phyloP scores from a whole-genome alignment of 2,888 invertebrate genomes.

The Timandra comae region DNA sequence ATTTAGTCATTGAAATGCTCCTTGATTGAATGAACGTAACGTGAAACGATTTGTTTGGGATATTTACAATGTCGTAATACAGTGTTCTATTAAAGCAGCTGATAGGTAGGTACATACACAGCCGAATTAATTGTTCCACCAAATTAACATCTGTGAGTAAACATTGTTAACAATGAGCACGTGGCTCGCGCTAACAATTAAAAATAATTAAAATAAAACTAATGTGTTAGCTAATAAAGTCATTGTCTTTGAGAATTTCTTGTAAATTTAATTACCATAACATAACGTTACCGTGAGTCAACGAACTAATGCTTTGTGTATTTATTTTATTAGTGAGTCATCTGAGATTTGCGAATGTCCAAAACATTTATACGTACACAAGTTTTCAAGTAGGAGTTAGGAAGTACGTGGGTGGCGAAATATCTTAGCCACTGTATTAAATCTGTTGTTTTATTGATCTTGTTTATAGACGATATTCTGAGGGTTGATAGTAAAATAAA shows the following conservation, averaged over 20 bases:
- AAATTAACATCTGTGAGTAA: not conserved
- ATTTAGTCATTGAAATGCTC: conserved; percentile 10
- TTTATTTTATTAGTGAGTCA: conserved; percentile 7
- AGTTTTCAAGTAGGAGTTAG: too few species aligned
- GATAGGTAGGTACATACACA: too few species aligned
- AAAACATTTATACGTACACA: too few species aligned
- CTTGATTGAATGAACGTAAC: conserved; percentile 17
- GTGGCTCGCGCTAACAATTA: not conserved
- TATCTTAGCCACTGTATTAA: too few species aligned
- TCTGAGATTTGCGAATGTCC: conserved; percentile 9
- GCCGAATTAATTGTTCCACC: too few species aligned
- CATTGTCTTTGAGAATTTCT: conserved; percentile 3
- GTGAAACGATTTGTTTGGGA: conserved; percentile 14
- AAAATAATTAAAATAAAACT: conserved; percentile 2
- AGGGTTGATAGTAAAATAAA: too few species aligned
- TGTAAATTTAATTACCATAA: conserved; percentile 9
- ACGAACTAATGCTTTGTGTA: conserved; percentile 18
- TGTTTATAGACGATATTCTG: too few species aligned
- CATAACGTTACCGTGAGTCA: conserved; percentile 9
- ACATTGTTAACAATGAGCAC: not conserved
- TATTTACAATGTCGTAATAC: too few species aligned
- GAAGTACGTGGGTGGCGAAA: too few species aligned
- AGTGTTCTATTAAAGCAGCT: too few species aligned
- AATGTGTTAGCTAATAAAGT: conserved; percentile 4
- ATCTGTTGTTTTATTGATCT: too few species aligned